Conservation (phyloP, 2,888 invertebrate genomes). For the Meteorus colon region DNA sequence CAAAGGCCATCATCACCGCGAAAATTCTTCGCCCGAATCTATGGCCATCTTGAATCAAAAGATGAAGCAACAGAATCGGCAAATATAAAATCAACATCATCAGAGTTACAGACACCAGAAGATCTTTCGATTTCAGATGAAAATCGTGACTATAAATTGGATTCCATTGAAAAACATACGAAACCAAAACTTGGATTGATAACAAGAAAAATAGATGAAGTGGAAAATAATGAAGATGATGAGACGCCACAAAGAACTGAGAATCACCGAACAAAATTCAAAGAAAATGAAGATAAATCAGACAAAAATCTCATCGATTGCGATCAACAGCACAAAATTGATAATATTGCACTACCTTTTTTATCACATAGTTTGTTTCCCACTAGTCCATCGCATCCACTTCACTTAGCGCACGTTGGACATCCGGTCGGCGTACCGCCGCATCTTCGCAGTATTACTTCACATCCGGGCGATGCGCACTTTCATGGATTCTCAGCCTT, state of each 20-base stretch:
- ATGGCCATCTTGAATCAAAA: slow-evolving; percentile 81
- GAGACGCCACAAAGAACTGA: background rate
- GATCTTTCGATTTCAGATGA: slow-evolving; percentile 22
- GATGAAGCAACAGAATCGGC: slow-evolving; percentile 50
- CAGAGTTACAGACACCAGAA: slow-evolving; percentile 16
- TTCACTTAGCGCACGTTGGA: slow-evolving; percentile 71
- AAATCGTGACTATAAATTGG: background rate
- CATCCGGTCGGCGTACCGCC: slow-evolving; percentile 68
- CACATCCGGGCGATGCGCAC: slow-evolving; percentile 66
- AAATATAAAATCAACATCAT: slow-evolving; percentile 37
- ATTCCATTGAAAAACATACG: background rate
- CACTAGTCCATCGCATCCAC: slow-evolving; percentile 68
- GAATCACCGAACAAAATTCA: background rate
- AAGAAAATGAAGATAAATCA: background rate
- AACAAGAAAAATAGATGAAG: background rate
- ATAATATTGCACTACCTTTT: slow-evolving; percentile 57
- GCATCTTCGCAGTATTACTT: slow-evolving; percentile 58
- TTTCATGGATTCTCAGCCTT: slow-evolving; percentile 75
- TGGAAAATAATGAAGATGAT: background rate
- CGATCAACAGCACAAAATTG: slow-evolving; percentile 5
- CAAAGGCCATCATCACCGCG: slow-evolving; percentile 83
- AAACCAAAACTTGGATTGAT: slow-evolving; percentile 9
- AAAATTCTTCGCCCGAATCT: slow-evolving; percentile 86
- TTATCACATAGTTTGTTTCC: slow-evolving; percentile 57
- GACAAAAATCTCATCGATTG: slow-evolving; percentile 49